Base-by-base conservation (phyloP, 2,797 vertebrate genomes). In the Catostomus latipinnis region DNA sequence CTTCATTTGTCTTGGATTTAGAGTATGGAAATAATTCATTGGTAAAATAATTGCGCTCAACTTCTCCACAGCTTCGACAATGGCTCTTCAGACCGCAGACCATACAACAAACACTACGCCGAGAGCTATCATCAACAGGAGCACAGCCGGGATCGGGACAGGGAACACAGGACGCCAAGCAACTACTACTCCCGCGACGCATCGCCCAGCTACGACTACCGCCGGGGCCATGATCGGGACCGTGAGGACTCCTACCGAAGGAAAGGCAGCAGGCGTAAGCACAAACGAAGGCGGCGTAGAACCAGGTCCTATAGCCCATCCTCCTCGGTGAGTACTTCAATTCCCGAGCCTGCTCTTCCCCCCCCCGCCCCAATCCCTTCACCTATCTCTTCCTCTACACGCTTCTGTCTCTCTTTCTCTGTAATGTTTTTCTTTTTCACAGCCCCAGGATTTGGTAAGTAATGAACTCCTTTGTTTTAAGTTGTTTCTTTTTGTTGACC, bases 291-390 rank as follows among this genome's bases (percentile, higher is more conserved):
- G 93, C 96, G 96, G 93, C 96, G 94, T 92, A 96, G 95, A 93
- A 98, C 95, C 93, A 94, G 97, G 92, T 98, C 98, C 82, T 98
- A 98, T 96, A 99, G 97, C 93, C 94, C 91, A 87, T 99, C 98
- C 7, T 96, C 98, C 92, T 99, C 98, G 97, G 98, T 99, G 97
- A 99, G 98, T 99, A 93, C 91, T 88, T 88, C 88, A 90, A 88
- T 76, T 89, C 89, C 93, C 85, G 83, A 89, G 92, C 85, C 84
- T 84, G 87, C 72, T 78, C 66, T 82, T 78, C 81, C 85, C 77
- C 85, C 74, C 87, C 90, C 22, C 22, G 22, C 22, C 88, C 87
- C 88, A 50, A 56, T 80, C 67, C 65, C 54, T 74, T 12, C 61
- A 14, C 70, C 62, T 52, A 63, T 81, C 73, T 79, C 65, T 50